Conservation (phyloP, 2,888 invertebrate genomes). For the Adineta ricciae region DNA sequence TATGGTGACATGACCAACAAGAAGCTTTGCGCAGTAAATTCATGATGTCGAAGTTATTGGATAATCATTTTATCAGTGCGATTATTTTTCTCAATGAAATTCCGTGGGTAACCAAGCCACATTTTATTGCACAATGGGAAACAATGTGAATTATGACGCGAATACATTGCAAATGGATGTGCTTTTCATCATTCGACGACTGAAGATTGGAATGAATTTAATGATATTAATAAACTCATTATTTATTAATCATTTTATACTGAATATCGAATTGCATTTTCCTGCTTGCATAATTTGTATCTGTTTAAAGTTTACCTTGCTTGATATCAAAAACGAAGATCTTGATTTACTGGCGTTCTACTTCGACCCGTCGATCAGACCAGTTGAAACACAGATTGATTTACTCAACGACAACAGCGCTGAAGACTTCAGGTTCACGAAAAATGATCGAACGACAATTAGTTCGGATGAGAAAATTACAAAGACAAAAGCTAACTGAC, state of each 20-base stretch:
- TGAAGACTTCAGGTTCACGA: too few species aligned
- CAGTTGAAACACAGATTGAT: too few species aligned
- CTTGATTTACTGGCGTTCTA: too few species aligned
- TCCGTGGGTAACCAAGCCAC: constrained; percentile 97
- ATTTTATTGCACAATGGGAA: constrained; percentile 99
- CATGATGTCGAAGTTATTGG: constrained; percentile 83
- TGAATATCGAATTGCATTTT: constrained; percentile 97
- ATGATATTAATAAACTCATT: constrained; percentile 1
- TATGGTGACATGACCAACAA: constrained; percentile 99
- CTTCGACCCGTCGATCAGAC: too few species aligned
- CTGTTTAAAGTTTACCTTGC: constrained; percentile 52
- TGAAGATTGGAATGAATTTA: not conserved
- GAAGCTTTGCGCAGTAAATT: constrained; percentile 97
- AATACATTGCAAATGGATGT: constrained; percentile 95
- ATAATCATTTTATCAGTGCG: constrained; percentile 99
- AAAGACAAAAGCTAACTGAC: too few species aligned
- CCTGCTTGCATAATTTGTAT: constrained; percentile 85
- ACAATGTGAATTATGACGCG: constrained; percentile 99
- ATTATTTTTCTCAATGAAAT: constrained; percentile 99
- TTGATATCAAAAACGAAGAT: too few species aligned
- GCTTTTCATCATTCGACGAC: constrained; percentile 99
- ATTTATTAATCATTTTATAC: constrained; percentile 74
- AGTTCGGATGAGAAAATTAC: too few species aligned
- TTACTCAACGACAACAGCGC: too few species aligned
- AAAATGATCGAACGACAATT: too few species aligned